Conservation (phyloP, 37 sponge, comb jelly and placozoan species). For the Mnemiopsis leidyi region DNA sequence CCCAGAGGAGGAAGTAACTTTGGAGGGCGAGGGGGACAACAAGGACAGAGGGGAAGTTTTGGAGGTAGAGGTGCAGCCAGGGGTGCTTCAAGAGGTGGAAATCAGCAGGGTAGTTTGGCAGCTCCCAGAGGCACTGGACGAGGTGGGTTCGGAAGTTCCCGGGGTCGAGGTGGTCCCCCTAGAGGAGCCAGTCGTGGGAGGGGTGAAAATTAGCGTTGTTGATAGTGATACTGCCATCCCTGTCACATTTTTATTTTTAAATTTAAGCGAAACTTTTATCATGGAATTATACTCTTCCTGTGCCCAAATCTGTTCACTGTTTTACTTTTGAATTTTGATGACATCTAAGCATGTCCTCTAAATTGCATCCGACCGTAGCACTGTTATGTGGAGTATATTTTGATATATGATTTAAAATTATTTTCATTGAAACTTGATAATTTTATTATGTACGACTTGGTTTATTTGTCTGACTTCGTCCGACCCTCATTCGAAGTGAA, state of each 20-base stretch:
- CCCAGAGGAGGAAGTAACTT: neutral
- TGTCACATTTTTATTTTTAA: too few species aligned
- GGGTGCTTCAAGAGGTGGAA: neutral
- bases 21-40: neutral
- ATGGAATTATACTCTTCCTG: too few species aligned
- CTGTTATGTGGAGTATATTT: neutral
- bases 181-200: neutral
- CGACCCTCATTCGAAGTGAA: too few species aligned
- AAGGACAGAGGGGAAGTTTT: neutral
- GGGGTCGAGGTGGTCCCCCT: neutral
- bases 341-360: neutral
- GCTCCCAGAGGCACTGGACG: neutral
- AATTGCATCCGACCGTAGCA: neutral
- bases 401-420: neutral
- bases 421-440: neutral
- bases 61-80: neutral
- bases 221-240: neutral
- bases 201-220: neutral
- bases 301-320: too few species aligned
- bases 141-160: neutral
- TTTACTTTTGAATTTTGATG: neutral
- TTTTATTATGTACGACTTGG: neutral
- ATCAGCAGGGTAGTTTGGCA: neutral
- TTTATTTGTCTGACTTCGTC: too few species aligned
- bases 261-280: too few species aligned